Percentiles rank a stretch among this genome's conserved stretches.
phyloP scores from a whole-genome alignment of 2,797 vertebrate genomes.

The Brotula barbata region DNA sequence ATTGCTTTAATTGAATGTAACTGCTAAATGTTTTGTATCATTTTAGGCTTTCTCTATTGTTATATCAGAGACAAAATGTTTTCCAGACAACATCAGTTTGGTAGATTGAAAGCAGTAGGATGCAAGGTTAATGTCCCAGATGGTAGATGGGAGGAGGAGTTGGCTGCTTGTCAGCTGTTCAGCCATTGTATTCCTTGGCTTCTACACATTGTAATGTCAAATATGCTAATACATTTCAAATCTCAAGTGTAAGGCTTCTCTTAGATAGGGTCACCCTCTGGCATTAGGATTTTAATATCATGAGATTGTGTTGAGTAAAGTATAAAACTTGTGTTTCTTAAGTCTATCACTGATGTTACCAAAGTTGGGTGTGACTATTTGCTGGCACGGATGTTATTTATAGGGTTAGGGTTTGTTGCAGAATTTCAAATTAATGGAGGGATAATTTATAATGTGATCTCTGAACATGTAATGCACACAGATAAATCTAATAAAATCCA shows the following conservation, averaged over 20 bases:
- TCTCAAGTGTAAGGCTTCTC: constrained; percentile 15
- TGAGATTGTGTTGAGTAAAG: background rate
- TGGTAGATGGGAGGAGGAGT: constrained; percentile 46
- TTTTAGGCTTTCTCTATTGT: background rate
- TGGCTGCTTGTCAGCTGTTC: constrained; percentile 54
- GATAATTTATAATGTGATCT: no score
- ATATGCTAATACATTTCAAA: constrained; percentile 39
- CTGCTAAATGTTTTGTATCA: background rate
- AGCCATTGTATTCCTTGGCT: constrained; percentile 22
- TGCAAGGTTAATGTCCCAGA: constrained; percentile 47
- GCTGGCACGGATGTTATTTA: no score
- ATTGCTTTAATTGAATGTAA: no score
- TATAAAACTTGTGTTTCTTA: constrained; percentile 19
- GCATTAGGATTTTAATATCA: background rate
- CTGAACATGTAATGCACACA: background rate
- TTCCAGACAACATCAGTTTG: constrained; percentile 3
- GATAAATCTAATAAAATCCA: background rate
- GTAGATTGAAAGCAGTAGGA: constrained; percentile 14
- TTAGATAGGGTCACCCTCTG: constrained; percentile 1
- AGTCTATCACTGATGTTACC: no score
- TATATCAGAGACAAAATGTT: constrained; percentile 8
- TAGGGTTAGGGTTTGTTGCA: no score
- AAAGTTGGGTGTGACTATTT: no score
- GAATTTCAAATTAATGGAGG: no score
- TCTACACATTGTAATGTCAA: constrained; percentile 40